Conservation (phyloP, 1,140 invertebrate species). For the Drosophila lini region DNA sequence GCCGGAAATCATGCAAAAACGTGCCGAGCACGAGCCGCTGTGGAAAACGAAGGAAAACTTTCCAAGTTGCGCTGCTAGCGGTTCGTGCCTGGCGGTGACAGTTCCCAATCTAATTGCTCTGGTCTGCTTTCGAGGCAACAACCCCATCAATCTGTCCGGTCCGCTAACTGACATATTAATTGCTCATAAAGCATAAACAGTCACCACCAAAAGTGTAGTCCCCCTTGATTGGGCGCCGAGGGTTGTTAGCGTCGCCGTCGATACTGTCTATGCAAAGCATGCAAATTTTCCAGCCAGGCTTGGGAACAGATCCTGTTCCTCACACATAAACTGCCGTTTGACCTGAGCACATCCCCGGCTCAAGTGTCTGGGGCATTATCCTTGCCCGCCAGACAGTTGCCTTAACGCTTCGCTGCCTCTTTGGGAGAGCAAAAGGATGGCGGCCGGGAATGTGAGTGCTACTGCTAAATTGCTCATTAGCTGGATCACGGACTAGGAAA, state of each 20-base stretch:
- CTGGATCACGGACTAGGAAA: conserved; percentile 26
- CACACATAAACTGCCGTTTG: conserved; percentile 21
- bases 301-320: conserved; percentile 16
- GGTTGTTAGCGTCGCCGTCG: conserved; percentile 25
- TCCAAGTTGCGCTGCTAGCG: conserved; percentile 26
- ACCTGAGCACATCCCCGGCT: conserved; percentile 32
- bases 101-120: conserved; percentile 51
- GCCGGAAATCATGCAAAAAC: conserved; percentile 79
- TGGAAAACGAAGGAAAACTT: conserved; percentile 50
- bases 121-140: conserved; percentile 40
- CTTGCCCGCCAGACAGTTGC: conserved; percentile 38
- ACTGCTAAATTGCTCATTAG: conserved; percentile 55
- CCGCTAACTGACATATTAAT: conserved; percentile 65
- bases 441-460: conserved; percentile 14
- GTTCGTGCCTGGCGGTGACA: conserved; percentile 60
- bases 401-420: conserved; percentile 52
- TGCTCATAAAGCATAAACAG: conserved; percentile 60
- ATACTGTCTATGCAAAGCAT: conserved; percentile 29
- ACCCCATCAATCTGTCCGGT: conserved; percentile 58
- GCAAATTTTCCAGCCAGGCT: conserved; percentile 31
- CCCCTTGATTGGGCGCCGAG: conserved; percentile 20
- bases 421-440: conserved; percentile 19
- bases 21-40: conserved; percentile 65
- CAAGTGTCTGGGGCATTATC: conserved; percentile 54
- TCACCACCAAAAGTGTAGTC: conserved; percentile 46